Evolutionary conservation across 2,888 invertebrate genomes (phyloP), one percentile per base, ranked within the genome.

Genomic region (Drosophila longiperda): DNA sequence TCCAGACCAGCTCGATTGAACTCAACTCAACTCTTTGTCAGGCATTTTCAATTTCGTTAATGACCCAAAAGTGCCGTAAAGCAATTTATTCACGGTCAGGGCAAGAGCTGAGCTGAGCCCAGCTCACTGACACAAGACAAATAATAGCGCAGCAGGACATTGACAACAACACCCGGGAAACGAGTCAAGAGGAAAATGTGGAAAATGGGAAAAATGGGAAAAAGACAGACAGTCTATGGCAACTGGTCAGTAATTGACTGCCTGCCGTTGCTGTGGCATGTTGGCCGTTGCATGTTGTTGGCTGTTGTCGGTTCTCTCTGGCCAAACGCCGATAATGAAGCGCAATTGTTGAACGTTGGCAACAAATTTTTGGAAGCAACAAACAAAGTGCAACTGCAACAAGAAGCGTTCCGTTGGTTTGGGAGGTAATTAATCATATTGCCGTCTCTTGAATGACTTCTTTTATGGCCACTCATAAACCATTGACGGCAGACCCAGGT

Each of bases 121-220:
- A 54, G 76, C 74, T 77, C 73, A 77, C 75, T 76, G 77, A 82
- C 75, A 86, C 76, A 86, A 91, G 91, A 91, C 91, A 91, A 91
- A 91, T 91, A 91, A 91, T 89, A 87, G 91, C 91, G 81, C 91
- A 91, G 91, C 91, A 91, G 91, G 91, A 91, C 90, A 91, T 89
- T 91, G 91, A 91, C 91, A 91, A 90, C 90, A 86, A 90, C 87
- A 90, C 90, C 90, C 76, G 78, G 80, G 73, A 50, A 68, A 49
- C 34, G 69, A 67, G 67, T 45, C 38, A 58, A 54, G 38, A 50
- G 59, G 38, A 54, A 71, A 63, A 72, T 57, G 48, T 38, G 49
- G 59, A 54, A 66, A 58, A 61, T 57, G 48, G 33, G 49, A 57
- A 54, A 66, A 58, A 61, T 26, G 61, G 54, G 65, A 42, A 53